Evolutionary conservation across 2,888 invertebrate species (phyloP), one percentile per base, ranked within the genome.

Genomic region (Athrips mouffetella): DNA sequence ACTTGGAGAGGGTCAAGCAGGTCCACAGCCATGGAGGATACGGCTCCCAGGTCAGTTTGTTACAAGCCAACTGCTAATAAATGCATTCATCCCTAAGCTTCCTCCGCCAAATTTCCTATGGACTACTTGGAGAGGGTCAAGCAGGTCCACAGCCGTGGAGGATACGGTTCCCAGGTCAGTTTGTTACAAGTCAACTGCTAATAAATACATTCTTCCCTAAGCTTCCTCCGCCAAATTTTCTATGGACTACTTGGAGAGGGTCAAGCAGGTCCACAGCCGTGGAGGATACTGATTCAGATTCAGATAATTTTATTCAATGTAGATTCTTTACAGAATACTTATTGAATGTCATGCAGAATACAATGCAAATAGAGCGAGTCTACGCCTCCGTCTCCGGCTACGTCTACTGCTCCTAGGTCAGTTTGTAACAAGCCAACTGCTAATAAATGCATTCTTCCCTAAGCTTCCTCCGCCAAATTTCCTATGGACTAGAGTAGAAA

Each of bases 231-330:
- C 89, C 0, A 90, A 93, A 31, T 96, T 98, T 70, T 98, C 98
- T 0, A 84, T 90, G 76, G 95, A 98, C 8, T 99, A 98, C 73
- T 78, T 98, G 63, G 92, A 96, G 70, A 92, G 92, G 58, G 98
- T 99, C 0, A 96, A 95, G 71, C 91, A 89, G 44, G 94, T 98
- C 1, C 99, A 99, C 73, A 95, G 96, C 47, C 87, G 91, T 63
- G 99, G 99, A 29, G 98, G 97, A 4, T 98, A 95, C 78, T 98
- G 98, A 0, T 98, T 98, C 18, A 91, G 82, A 93, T 94, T 73
- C 67, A 15, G 47, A 7, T 25, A n/a, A 11, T n/a, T 40, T 20
- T n/a, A n/a, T n/a, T n/a, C n/a, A n/a, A n/a, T n/a, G n/a, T n/a
- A n/a, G n/a, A n/a, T n/a, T n/a, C n/a, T n/a, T n/a, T n/a, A n/a